Conservation (phyloP, 2,888 invertebrate genomes). For the Sminthurinus aureus region DNA sequence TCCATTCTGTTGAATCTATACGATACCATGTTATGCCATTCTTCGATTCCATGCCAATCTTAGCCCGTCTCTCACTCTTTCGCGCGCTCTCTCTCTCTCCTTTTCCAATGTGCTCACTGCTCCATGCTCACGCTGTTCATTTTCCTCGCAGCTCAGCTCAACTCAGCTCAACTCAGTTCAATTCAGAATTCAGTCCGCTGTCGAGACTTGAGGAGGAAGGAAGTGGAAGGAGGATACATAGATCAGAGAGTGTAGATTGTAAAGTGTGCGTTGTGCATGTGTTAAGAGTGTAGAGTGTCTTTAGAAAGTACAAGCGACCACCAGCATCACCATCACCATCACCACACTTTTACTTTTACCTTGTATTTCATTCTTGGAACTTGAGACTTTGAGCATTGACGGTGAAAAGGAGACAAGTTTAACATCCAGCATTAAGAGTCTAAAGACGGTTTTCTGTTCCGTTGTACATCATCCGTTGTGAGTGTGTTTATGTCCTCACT, state of each 20-base stretch:
- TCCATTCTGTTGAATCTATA: too few relatives aligned
- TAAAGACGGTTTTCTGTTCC: neutral
- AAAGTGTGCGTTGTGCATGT: neutral
- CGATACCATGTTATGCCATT: too few relatives aligned
- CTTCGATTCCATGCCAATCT: too few relatives aligned
- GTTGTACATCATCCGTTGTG: neutral
- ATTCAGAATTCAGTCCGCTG: constrained; percentile 23
- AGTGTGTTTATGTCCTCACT: neutral
- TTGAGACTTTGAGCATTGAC: neutral
- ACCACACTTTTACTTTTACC: neutral
- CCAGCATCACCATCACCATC: too few relatives aligned
- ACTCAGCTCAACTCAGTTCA: neutral
- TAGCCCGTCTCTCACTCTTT: neutral
- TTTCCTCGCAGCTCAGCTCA: neutral
- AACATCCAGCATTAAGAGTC: neutral
- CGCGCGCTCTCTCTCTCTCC: neutral
- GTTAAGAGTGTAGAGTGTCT: too few relatives aligned
- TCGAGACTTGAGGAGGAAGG: constrained; percentile 39
- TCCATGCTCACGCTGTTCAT: neutral
- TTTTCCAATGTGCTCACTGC: neutral
- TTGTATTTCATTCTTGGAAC: neutral
- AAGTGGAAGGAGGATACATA: neutral
- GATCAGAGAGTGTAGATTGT: neutral
- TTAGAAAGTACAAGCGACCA: too few relatives aligned
- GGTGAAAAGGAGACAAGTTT: neutral